Percentiles rank a stretch among this genome's conserved stretches.
Conservation (phyloP, 2,888 invertebrate species). For the Lithosia quadra region DNA sequence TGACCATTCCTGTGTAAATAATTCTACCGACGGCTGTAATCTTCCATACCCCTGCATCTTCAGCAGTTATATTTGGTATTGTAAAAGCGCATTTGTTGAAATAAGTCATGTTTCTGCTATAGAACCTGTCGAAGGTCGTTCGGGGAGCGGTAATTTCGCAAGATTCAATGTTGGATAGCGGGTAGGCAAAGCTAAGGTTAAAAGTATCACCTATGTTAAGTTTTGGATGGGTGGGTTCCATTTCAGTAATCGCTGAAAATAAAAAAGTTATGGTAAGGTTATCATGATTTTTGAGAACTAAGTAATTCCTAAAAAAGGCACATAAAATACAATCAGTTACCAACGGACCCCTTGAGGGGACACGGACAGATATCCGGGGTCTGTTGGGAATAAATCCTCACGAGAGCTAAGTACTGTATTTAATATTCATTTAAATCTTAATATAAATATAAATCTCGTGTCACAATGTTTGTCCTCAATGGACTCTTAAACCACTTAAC, state of each 20-base stretch:
- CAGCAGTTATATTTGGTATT: constrained; percentile 63
- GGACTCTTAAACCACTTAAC: too few species aligned
- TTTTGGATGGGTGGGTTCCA: constrained; percentile 32
- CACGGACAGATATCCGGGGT: too few species aligned
- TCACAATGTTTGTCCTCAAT: too few species aligned
- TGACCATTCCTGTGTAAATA: constrained; percentile 58
- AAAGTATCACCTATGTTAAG: constrained; percentile 61
- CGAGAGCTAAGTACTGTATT: too few species aligned
- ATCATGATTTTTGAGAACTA: too few species aligned
- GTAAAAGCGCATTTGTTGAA: constrained; percentile 63
- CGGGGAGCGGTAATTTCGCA: constrained; percentile 69
- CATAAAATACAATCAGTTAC: too few species aligned
- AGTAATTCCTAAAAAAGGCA: too few species aligned
- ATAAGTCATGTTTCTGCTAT: constrained; percentile 52
- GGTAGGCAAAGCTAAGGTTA: constrained; percentile 64
- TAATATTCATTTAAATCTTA: too few species aligned
- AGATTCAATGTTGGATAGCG: constrained; percentile 59
- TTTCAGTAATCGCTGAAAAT: constrained; percentile 66
- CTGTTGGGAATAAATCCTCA: too few species aligned
- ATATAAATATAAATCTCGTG: too few species aligned
- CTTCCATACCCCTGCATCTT: constrained; percentile 70
- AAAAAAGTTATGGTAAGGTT: neutral
- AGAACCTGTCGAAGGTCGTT: constrained; percentile 68
- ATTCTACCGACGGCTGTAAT: constrained; percentile 71
- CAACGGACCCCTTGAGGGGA: too few species aligned